phyloP scores from a whole-genome alignment of 1,140 invertebrate genomes.

The Mesaphorura yosii region DNA sequence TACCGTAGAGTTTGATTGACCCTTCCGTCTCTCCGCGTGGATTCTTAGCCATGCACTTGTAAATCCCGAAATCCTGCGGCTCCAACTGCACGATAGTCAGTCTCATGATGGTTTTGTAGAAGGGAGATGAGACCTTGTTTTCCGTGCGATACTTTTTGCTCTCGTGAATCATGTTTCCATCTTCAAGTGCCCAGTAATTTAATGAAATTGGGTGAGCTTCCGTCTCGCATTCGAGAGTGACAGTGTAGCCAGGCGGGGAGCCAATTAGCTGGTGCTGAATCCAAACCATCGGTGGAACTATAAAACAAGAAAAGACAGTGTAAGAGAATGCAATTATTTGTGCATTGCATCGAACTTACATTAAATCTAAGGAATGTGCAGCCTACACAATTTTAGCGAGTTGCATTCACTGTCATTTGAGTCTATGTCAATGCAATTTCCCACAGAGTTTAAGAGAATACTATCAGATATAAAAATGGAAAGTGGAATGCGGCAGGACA shows the following conservation, averaged over 20 bases:
- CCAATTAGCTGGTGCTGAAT: slow-evolving; percentile 81
- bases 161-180: slow-evolving; percentile 77
- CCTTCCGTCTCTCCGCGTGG: slow-evolving; percentile 74
- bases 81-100: slow-evolving; percentile 61
- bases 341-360: too few relatives aligned
- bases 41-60: slow-evolving; percentile 44
- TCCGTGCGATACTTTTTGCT: slow-evolving; percentile 60
- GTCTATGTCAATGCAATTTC: too few relatives aligned
- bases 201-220: slow-evolving; percentile 81
- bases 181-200: slow-evolving; percentile 78
- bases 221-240: slow-evolving; percentile 75
- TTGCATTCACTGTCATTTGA: too few relatives aligned
- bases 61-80: slow-evolving; percentile 52
- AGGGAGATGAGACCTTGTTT: slow-evolving; percentile 51
- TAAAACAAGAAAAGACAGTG: slow-evolving; percentile 31
- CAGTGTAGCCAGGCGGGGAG: slow-evolving; percentile 61
- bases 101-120: slow-evolving; percentile 73
- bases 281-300: slow-evolving; percentile 80
- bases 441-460: too few relatives aligned
- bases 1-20: slow-evolving; percentile 77
- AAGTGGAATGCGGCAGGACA: too few relatives aligned
- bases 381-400: too few relatives aligned
- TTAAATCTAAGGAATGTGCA: too few relatives aligned
- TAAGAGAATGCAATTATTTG: too few relatives aligned
- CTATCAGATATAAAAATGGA: too few relatives aligned